Evolutionary conservation across 2,888 invertebrate species (phyloP).

Genomic region (Platycheirus rosarum): DNA sequence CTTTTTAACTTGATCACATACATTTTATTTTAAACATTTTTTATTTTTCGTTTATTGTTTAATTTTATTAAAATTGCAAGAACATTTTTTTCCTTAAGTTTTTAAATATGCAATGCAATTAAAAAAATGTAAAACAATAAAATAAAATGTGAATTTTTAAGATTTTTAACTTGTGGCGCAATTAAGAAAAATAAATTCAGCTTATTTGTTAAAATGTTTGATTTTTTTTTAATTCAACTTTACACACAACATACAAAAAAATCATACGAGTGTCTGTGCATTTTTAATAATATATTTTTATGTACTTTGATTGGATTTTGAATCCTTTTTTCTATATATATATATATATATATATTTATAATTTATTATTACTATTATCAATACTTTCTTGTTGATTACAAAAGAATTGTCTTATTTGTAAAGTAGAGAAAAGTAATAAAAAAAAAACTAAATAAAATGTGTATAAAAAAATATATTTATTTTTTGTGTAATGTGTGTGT

Average conservation of each 20-base stretch:
- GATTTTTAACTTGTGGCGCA: constrained; percentile 63
- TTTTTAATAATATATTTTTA: constrained; percentile 42
- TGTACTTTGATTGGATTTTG: constrained; percentile 58
- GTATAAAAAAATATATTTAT: constrained; percentile 38
- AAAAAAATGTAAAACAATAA: constrained; percentile 64
- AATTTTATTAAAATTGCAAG: constrained; percentile 62
- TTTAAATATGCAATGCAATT: constrained; percentile 66
- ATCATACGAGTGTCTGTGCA: constrained; percentile 61
- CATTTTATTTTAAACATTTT: constrained; percentile 63
- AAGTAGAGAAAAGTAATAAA: constrained; percentile 36
- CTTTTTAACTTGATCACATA: constrained; percentile 64
- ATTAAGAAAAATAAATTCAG: constrained; percentile 73
- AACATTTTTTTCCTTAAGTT: constrained; percentile 50
- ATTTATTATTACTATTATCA: constrained; percentile 74
- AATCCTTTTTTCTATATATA: constrained; percentile 32
- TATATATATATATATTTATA: constrained; percentile 18
- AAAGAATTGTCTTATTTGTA: constrained; percentile 61
- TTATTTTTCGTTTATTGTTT: constrained; percentile 44
- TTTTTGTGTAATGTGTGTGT: constrained; percentile 30
- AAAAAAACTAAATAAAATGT: constrained; percentile 50
- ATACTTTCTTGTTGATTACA: constrained; percentile 51
- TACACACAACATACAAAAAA: constrained; percentile 47
- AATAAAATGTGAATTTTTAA: constrained; percentile 69
- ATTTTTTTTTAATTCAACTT: constrained; percentile 38
- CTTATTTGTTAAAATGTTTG: constrained; percentile 40